Percentiles rank a stretch among this genome's conserved stretches.
Conservation (phyloP, 2,888 invertebrate species). For the Limnephilus marmoratus region DNA sequence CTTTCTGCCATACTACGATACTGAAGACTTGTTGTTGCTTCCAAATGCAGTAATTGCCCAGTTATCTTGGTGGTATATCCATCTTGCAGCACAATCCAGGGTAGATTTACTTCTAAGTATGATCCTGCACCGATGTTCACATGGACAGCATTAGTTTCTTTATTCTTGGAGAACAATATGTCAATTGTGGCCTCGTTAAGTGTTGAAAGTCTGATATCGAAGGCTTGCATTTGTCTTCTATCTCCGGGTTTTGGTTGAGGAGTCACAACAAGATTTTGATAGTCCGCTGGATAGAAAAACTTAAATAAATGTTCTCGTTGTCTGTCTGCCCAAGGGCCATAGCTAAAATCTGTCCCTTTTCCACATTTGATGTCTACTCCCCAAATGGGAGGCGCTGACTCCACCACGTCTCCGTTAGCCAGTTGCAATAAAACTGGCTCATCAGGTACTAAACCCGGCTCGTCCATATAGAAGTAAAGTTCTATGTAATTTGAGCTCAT, state of each 20-base stretch:
- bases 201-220: slow-evolving; percentile 94
- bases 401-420: slow-evolving; percentile 95
- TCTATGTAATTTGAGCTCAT: slow-evolving; percentile 97
- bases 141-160: slow-evolving; percentile 98
- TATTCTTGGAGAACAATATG: slow-evolving; percentile 94
- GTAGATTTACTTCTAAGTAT: slow-evolving; percentile 96
- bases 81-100: slow-evolving; percentile 92
- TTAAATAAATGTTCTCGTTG: slow-evolving; percentile 96
- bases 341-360: slow-evolving; percentile 97
- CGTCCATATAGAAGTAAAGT: slow-evolving; percentile 98
- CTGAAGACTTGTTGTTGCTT: slow-evolving; percentile 96
- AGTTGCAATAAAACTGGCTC: slow-evolving; percentile 92
- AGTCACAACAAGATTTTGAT: slow-evolving; percentile 87
- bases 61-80: slow-evolving; percentile 95
- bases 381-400: slow-evolving; percentile 96
- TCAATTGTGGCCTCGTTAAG: slow-evolving; percentile 96
- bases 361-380: slow-evolving; percentile 97
- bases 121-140: slow-evolving; percentile 97
- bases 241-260: slow-evolving; percentile 92
- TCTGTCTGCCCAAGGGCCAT: slow-evolving; percentile 99
- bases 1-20: slow-evolving; percentile 95
- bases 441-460: slow-evolving; percentile 94
- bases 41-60: slow-evolving; percentile 94
- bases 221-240: slow-evolving; percentile 90
- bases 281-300: slow-evolving; percentile 96